Conservation (phyloP, 2,113 vertebrate species). For the Callionymus lyra region DNA sequence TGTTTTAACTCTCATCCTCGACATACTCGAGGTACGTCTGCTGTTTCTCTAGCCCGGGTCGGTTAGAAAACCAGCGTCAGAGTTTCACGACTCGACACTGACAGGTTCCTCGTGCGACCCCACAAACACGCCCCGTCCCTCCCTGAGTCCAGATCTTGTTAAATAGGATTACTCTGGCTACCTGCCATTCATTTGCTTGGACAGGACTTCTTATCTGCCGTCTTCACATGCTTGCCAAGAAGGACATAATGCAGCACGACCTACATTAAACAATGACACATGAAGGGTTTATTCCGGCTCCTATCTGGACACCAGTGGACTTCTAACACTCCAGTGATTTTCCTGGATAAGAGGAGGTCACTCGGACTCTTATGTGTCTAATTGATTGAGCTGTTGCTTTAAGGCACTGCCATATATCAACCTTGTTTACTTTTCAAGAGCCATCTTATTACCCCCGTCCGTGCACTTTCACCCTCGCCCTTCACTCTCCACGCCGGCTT, state of each 20-base stretch:
- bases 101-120: conserved; percentile 42
- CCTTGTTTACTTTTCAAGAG: conserved; percentile 32
- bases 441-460: background rate
- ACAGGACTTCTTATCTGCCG: conserved; percentile 52
- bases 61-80: conserved; percentile 5
- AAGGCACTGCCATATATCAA: conserved; percentile 22
- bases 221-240: conserved; percentile 50
- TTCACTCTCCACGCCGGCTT: conserved; percentile 1
- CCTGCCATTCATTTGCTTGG: conserved; percentile 51
- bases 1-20: background rate
- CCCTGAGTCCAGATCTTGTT: conserved; percentile 46
- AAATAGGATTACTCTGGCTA: conserved; percentile 63
- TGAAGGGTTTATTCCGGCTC: conserved; percentile 12
- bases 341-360: conserved; percentile 28
- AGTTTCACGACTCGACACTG: conserved; percentile 29
- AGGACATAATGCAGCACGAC: conserved; percentile 46
- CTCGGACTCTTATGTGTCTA: conserved; percentile 29
- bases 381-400: conserved; percentile 32
- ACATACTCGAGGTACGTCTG: background rate
- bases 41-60: background rate
- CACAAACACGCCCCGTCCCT: conserved; percentile 26
- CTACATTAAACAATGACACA: conserved; percentile 52
- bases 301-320: background rate
- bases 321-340: conserved; percentile 25
- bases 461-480: background rate